These are phyloP conservation scores for Hydropsyche tenuis DNA, from an alignment of 1,140 invertebrate genomes.

Conservation along the genomic window DNA sequence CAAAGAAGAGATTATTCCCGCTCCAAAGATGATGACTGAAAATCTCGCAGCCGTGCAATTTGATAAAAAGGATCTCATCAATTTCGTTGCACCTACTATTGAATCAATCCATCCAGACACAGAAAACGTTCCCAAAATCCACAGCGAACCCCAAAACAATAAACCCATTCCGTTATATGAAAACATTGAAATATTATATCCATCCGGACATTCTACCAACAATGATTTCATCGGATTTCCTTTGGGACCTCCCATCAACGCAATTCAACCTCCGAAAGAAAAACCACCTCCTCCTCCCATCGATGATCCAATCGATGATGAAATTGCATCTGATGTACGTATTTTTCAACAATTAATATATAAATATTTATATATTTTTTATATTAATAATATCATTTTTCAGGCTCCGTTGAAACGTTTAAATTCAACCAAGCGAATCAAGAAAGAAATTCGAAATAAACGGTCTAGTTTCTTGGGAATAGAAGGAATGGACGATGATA, in stretches of 20 bases:
- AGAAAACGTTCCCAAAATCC: neutral
- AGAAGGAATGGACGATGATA: slow-evolving; percentile 75
- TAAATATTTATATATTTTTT: neutral
- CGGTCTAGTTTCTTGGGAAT: slow-evolving; percentile 86
- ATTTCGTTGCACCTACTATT: neutral
- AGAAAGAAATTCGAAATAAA: slow-evolving; percentile 83
- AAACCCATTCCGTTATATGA: slow-evolving; percentile 63
- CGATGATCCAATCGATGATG: slow-evolving; percentile 57
- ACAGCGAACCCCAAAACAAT: neutral
- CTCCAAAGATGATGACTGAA: slow-evolving; percentile 9
- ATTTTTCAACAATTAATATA: neutral
- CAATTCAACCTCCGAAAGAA: slow-evolving; percentile 80
- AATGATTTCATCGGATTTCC: slow-evolving; percentile 54
- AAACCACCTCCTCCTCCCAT: slow-evolving; percentile 85
- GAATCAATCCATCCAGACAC: neutral
- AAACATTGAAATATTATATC: slow-evolving; percentile 66
- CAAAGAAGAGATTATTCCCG: slow-evolving; percentile 55
- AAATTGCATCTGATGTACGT: slow-evolving; percentile 43
- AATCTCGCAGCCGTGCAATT: slow-evolving; percentile 17
- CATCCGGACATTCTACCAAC: slow-evolving; percentile 48
- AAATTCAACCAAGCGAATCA: slow-evolving; percentile 84
- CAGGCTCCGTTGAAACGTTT: slow-evolving; percentile 71
- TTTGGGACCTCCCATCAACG: slow-evolving; percentile 64
- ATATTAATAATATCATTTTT: slow-evolving; percentile 47
- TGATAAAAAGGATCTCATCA: slow-evolving; percentile 2